Conservation (phyloP, 2,797 vertebrate genomes). For the Staurois parvus region DNA sequence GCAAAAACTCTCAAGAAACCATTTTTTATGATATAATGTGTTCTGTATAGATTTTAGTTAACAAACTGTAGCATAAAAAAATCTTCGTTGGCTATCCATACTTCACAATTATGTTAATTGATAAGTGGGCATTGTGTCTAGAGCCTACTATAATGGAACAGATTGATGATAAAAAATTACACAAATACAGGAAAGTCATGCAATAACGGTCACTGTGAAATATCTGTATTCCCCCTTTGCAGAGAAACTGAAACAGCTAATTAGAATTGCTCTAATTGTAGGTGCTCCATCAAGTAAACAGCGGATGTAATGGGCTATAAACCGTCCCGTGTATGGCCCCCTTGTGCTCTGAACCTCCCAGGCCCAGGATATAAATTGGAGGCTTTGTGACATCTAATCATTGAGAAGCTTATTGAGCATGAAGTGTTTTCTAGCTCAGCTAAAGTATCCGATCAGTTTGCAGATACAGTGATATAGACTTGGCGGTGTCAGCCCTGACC, state of each 20-base stretch:
- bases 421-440: constrained; percentile 52
- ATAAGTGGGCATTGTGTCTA: neutral
- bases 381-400: constrained; percentile 53
- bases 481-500: constrained; percentile 51
- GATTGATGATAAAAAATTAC: neutral
- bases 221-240: neutral
- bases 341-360: constrained; percentile 2
- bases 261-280: constrained; percentile 41
- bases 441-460: constrained; percentile 58
- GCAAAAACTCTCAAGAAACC: too few species aligned
- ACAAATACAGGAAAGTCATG: neutral
- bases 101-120: neutral
- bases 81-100: neutral
- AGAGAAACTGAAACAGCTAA: constrained; percentile 21
- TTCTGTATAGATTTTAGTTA: neutral
- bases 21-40: neutral
- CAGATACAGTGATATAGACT: constrained; percentile 50
- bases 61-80: neutral
- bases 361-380: constrained; percentile 43
- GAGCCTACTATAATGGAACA: neutral
- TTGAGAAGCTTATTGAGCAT: constrained; percentile 55
- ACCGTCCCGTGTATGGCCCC: neutral
- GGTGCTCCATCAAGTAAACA: constrained; percentile 23
- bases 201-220: neutral
- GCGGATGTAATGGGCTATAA: constrained; percentile 29